These are phyloP conservation scores for Pachyseris speciosa DNA, from an alignment of 64 coral and sea anemone genomes.

Conservation along the genomic window DNA sequence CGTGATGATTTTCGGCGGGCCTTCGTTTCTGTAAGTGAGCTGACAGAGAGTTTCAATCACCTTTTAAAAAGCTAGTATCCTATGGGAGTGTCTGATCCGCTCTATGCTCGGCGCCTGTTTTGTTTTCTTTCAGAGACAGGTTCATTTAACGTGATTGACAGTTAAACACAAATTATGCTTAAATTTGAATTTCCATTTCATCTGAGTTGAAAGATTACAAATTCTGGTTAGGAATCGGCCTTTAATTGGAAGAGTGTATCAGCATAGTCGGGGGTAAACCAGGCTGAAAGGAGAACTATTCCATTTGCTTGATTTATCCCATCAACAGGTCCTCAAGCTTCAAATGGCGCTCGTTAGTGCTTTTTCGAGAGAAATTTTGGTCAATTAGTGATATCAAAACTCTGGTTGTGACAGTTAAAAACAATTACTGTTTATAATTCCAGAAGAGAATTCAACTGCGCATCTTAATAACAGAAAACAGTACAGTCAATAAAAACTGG, in stretches of 20 bases:
- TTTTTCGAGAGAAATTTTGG: slow-evolving; percentile 52
- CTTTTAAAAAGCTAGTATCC: slow-evolving; percentile 7
- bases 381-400: slow-evolving; percentile 66
- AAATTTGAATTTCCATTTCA: slow-evolving; percentile 59
- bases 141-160: slow-evolving; percentile 74
- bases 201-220: slow-evolving; percentile 33
- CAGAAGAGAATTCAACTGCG: slow-evolving; percentile 60
- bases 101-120: slow-evolving; percentile 32
- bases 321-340: slow-evolving; percentile 5
- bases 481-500: slow-evolving; percentile 69
- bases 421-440: slow-evolving; percentile 74
- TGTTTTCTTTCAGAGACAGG: slow-evolving; percentile 37
- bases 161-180: slow-evolving; percentile 54
- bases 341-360: slow-evolving; percentile 27
- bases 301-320: background rate
- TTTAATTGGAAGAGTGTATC: background rate
- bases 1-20: background rate
- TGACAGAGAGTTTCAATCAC: background rate
- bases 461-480: slow-evolving; percentile 75
- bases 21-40: background rate
- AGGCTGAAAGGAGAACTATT: background rate
- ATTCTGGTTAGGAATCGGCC: background rate
- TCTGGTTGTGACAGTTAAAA: slow-evolving; percentile 53
- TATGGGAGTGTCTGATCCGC: background rate
- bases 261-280: background rate